Evolutionary conservation across 2,797 vertebrate species (phyloP).

Genomic region (Dicrostonyx torquatus): DNA sequence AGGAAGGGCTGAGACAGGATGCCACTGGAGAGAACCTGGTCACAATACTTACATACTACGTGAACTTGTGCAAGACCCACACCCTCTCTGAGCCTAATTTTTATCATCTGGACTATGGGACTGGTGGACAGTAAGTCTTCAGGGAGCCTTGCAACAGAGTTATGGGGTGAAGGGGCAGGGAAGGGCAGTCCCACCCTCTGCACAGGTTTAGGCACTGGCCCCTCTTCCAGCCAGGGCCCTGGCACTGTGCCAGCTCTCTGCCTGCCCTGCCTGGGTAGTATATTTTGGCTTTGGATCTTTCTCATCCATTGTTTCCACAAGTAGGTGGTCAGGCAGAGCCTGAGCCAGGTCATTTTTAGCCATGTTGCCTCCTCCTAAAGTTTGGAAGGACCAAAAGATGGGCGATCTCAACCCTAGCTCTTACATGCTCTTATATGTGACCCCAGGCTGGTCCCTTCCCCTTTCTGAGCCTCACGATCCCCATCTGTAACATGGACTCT

Average conservation of each 20-base stretch:
- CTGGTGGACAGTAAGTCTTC: not conserved
- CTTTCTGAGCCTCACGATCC: not conserved
- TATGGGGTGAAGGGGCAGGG: too few relatives aligned
- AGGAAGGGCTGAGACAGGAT: not conserved
- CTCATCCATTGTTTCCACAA: not conserved
- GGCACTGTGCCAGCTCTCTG: not conserved
- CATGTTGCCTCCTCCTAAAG: not conserved
- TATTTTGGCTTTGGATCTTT: not conserved
- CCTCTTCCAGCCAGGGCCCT: not conserved
- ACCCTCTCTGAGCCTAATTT: slow-evolving; percentile 7
- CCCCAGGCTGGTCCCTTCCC: not conserved
- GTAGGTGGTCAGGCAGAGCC: not conserved
- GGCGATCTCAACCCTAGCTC: not conserved
- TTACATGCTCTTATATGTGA: not conserved
- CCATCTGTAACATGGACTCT: not conserved
- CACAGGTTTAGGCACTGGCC: not conserved
- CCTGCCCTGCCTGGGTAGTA: not conserved
- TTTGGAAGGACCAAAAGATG: not conserved
- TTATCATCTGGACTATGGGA: not conserved
- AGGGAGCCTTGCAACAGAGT: not conserved
- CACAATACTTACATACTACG: not conserved
- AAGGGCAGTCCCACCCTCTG: not conserved
- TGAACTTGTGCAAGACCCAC: not conserved
- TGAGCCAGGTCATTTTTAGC: not conserved
- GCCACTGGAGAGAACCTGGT: not conserved